Evolutionary conservation across 2,797 vertebrate genomes (phyloP).

Genomic region (Emys orbicularis): DNA sequence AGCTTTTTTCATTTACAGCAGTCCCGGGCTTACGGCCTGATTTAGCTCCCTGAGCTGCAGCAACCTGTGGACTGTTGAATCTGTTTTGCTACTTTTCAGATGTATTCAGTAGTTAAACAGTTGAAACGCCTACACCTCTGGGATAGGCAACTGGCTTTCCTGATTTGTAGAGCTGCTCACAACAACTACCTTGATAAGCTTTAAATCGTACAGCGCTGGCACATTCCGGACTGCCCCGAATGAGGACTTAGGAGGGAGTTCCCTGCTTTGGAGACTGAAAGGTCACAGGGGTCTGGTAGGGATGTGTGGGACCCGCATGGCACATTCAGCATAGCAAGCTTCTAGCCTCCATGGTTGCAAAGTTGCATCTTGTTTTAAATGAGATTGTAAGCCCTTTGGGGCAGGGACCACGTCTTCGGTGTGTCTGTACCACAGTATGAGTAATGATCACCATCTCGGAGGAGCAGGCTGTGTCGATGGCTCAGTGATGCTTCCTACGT

Average conservation of each 20-base stretch:
- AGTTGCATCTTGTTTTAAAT: not conserved
- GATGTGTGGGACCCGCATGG: not conserved
- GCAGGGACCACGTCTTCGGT: not conserved
- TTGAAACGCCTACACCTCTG: not conserved
- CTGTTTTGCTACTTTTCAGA: not conserved
- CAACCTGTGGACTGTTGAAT: not conserved
- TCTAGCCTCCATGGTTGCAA: not conserved
- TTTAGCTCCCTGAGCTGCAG: not conserved
- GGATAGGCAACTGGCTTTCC: not conserved
- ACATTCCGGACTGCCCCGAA: not conserved
- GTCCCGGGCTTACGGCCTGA: not conserved
- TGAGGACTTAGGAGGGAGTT: not conserved
- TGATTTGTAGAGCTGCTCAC: not conserved
- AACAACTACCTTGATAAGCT: not conserved
- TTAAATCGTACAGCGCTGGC: not conserved
- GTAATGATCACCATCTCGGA: not conserved
- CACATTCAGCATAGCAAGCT: not conserved
- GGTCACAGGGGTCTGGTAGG: not conserved
- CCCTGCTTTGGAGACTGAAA: not conserved
- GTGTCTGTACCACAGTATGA: not conserved
- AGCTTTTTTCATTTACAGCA: not conserved
- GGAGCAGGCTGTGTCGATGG: not conserved
- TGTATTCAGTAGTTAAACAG: not conserved
- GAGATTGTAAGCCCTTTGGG: not conserved
- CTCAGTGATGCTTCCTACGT: not conserved